Evolutionary conservation across 2,888 invertebrate species (phyloP), one percentile per base, ranked within the genome.

Genomic region (Tetanocera ferruginea): DNA sequence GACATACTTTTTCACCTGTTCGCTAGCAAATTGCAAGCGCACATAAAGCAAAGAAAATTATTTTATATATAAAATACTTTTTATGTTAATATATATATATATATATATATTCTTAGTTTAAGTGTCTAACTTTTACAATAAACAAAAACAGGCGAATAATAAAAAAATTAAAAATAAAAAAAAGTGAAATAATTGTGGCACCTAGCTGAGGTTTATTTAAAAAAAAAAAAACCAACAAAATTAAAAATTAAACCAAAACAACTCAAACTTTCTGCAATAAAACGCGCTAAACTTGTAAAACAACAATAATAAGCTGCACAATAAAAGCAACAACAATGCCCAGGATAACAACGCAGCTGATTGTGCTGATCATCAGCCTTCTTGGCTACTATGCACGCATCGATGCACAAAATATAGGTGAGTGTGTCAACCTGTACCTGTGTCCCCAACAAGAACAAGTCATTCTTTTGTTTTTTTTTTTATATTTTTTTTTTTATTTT

Each of bases 331-430:
- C 62, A 43, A 78, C 49, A 73, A 82, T 83, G 83, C 81, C 81
- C 5, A 81, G 80, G 78, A 80, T 82, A 73, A 78, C 81, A 51
- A 82, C 83, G 77, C 79, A 80, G 82, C 77, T 82, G 83, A 77
- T 82, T 78, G 78, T 82, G 79, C 80, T 83, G 80, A 82, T 83
- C 81, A 82, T 85, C 69, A 82, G 83, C 77, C 81, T 83, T 19
- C 83, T 83, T 76, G 83, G 84, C 49, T 84, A 84, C 82, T 84
- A 82, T 77, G 81, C 82, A 80, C 81, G 82, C 80, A 81, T 84
- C 81, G 86, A 86, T 86, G 88, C 88, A 82, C 88, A 88, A 85
- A 88, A 88, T 87, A 87, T 88, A 87, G 88, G 88, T 87, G 86
- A 88, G 87, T 87, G 83, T 86, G 86, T 86, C 87, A 85, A 62